phyloP scores from a whole-genome alignment of 2,113 vertebrate species.

The Halcyon malimbica region DNA sequence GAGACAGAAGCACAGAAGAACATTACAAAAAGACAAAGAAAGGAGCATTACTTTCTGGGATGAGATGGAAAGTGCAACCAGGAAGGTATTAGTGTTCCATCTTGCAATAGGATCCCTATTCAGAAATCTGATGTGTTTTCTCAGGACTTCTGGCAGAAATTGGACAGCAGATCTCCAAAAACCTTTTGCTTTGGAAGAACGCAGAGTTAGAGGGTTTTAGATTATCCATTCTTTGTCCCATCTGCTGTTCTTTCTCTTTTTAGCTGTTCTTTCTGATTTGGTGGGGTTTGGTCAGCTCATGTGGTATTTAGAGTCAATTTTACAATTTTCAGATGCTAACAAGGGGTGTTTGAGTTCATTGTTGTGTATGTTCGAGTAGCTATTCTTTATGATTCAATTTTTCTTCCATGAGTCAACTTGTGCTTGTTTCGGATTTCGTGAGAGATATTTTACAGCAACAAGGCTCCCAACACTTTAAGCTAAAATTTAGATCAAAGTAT shows the following conservation, averaged over 20 bases:
- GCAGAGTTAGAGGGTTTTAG: not conserved
- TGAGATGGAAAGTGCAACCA: not conserved
- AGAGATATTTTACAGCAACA: not conserved
- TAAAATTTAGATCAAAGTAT: not conserved
- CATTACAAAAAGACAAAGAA: not conserved
- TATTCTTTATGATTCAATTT: conserved; percentile 17
- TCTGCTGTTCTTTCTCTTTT: not conserved
- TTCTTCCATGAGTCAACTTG: conserved; percentile 9
- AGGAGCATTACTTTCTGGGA: not conserved
- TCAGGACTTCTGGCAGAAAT: not conserved
- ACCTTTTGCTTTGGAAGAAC: not conserved
- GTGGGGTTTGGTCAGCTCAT: not conserved
- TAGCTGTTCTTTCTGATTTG: not conserved
- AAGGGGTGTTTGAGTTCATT: not conserved
- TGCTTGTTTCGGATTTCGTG: not conserved
- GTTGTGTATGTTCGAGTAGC: not conserved
- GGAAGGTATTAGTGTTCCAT: not conserved
- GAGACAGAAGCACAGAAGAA: not conserved
- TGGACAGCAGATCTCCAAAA: not conserved
- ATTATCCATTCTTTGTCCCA: not conserved
- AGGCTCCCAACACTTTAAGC: not conserved
- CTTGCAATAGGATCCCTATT: not conserved
- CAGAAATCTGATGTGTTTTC: not conserved
- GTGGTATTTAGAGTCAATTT: not conserved
- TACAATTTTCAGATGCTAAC: not conserved